Base-by-base conservation (phyloP, 2,113 vertebrate genomes). In the Solenodon paradoxus region DNA sequence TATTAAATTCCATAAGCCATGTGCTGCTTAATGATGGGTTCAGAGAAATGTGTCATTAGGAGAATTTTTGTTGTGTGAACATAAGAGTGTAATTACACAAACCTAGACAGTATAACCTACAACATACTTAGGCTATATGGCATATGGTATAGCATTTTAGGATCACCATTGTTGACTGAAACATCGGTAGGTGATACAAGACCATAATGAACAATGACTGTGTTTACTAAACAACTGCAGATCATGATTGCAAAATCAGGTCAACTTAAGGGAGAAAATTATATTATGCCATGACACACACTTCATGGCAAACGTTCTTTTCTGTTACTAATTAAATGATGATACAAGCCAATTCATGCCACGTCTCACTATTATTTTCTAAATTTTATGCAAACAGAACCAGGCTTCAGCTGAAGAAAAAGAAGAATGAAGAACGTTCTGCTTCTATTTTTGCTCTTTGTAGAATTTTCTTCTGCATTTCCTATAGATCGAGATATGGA, bases 401-500 rank as follows among this genome's bases (percentile, higher is more conserved):
- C 1, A 66, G 47, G n/a, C 80, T 95, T 90, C 59, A 59, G 19
- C 81, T 75, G 68, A n/a, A 57, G 71, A 9, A 0, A 94, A 4
- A 42, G 26, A 63, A 95, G 61, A 93, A 99, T 98, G 98, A 97
- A 91, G 90, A n/a, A 1, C 7, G 64, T 97, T 92, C 91, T 74
- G 20, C 38, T 98, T 82, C 80, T 97, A 16, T 15, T 95, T 84
- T 78, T 97, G 47, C 64, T 26, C 0, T 96, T 68, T 19, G 3
- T 30, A 64, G 78, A 75, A 66, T 51, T 96, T 96, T 98, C 97
- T 74, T 95, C 82, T 0, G 2, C 94, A 63, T 95, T 98, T 90
- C 95, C 96, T 0, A 0, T 30, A 66, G 81, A 88, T 12, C 42
- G 22, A 59, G 96, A 95, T n/a, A 96, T 64, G 51, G 75, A 92